Evolutionary conservation across 2,888 invertebrate genomes (phyloP).

Genomic region (Scaptomyza caliginosa): DNA sequence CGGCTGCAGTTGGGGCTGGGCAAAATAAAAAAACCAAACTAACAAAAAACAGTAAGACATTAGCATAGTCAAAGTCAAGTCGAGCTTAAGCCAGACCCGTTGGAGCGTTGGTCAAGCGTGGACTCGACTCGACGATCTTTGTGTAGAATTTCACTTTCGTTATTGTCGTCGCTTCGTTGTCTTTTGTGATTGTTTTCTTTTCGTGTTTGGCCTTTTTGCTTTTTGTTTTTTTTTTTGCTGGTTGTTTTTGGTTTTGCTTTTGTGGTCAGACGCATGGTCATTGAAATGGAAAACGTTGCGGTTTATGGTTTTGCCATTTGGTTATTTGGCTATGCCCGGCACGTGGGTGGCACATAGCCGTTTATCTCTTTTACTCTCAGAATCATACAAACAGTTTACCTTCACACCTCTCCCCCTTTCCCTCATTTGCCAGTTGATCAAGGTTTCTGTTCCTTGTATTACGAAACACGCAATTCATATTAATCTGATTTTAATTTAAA

Average conservation of each 20-base stretch:
- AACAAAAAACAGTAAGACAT: constrained; percentile 16
- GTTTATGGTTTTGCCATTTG: constrained; percentile 19
- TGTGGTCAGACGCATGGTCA: constrained; percentile 48
- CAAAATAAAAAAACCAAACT: constrained; percentile 23
- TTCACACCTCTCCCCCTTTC: constrained; percentile 31
- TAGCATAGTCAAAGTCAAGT: constrained; percentile 53
- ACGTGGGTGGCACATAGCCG: constrained; percentile 64
- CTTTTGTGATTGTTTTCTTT: constrained; percentile 66
- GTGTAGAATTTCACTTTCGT: constrained; percentile 80
- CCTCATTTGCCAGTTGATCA: background rate
- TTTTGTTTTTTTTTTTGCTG: background rate
- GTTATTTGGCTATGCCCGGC: constrained; percentile 55
- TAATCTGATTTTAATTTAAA: constrained; percentile 54
- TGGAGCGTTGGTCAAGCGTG: constrained; percentile 69
- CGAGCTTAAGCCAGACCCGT: background rate
- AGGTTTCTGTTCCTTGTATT: constrained; percentile 15
- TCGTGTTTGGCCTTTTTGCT: constrained; percentile 16
- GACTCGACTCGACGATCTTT: constrained; percentile 53
- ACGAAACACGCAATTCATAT: constrained; percentile 29
- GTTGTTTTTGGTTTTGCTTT: constrained; percentile 49
- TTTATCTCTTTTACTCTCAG: constrained; percentile 34
- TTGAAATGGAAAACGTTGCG: constrained; percentile 72
- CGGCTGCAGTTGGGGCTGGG: constrained; percentile 45
- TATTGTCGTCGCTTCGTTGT: constrained; percentile 40
- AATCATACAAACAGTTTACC: constrained; percentile 35